Percentiles rank a stretch among this genome's conserved stretches.
Conservation (phyloP, 2,797 vertebrate genomes). For the Heliangelus exortis region DNA sequence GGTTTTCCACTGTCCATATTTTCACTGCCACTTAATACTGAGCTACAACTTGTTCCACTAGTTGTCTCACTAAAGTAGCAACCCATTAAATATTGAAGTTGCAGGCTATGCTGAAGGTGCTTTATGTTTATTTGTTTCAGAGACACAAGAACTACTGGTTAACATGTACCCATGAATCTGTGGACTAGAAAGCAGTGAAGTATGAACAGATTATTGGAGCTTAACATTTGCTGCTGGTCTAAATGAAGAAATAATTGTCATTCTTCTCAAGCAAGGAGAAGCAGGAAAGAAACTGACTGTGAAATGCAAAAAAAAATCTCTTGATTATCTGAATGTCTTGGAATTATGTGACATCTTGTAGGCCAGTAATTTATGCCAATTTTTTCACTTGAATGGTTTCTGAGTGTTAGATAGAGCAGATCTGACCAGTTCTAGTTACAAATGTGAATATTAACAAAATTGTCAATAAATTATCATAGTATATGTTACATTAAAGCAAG, state of each 20-base stretch:
- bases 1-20: background rate
- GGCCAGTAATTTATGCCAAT: background rate
- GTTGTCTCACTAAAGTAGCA: background rate
- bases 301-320: background rate
- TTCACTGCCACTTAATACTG: background rate
- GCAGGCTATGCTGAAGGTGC: accelerated
- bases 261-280: background rate
- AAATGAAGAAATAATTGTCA: background rate
- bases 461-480: background rate
- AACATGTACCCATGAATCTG: background rate
- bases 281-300: background rate
- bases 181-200: background rate
- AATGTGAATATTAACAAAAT: background rate
- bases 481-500: background rate
- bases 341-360: background rate
- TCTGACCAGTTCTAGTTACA: background rate
- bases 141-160: background rate
- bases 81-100: background rate
- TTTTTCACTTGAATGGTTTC: background rate
- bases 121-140: background rate
- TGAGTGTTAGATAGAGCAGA: background rate
- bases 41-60: background rate
- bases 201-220: background rate
- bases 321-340: background rate
- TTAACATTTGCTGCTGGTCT: background rate